Evolutionary conservation across 2,113 vertebrate genomes (phyloP).

Genomic region (Sylvia atricapilla): DNA sequence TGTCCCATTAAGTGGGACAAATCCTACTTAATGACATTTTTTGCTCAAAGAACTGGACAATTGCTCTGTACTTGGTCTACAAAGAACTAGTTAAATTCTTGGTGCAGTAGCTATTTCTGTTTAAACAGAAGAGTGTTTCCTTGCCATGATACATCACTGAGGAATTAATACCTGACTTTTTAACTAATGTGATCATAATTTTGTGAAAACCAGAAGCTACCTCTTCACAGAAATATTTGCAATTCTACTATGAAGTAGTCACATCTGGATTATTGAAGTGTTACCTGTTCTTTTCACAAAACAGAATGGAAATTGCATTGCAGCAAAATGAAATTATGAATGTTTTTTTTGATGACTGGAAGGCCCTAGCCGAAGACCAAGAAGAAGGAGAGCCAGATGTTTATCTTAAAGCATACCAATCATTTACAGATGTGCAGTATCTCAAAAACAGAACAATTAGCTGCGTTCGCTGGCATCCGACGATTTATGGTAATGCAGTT

Average conservation of each 20-base stretch:
- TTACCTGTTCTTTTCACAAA: neutral
- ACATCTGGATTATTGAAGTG: neutral
- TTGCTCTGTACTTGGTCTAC: neutral
- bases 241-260: neutral
- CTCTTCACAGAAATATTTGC: neutral
- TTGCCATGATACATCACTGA: neutral
- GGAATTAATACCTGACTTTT: neutral
- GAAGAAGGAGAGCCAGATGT: conserved; percentile 66
- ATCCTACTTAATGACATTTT: neutral
- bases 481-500: conserved; percentile 78
- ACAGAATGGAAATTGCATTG: conserved; percentile 82
- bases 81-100: neutral
- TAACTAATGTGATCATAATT: neutral
- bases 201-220: neutral
- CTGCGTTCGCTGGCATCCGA: conserved; percentile 87
- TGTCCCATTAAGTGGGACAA: neutral
- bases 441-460: conserved; percentile 82
- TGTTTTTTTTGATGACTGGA: conserved; percentile 84
- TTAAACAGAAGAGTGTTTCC: neutral
- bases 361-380: conserved; percentile 73
- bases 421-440: conserved; percentile 79
- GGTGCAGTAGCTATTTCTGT: neutral
- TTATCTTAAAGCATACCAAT: conserved; percentile 80
- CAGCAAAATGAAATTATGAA: conserved; percentile 89
- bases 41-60: neutral